These are phyloP conservation scores for Lagopus leucura DNA, from an alignment of 2,113 vertebrate species.

Conservation along the genomic window DNA sequence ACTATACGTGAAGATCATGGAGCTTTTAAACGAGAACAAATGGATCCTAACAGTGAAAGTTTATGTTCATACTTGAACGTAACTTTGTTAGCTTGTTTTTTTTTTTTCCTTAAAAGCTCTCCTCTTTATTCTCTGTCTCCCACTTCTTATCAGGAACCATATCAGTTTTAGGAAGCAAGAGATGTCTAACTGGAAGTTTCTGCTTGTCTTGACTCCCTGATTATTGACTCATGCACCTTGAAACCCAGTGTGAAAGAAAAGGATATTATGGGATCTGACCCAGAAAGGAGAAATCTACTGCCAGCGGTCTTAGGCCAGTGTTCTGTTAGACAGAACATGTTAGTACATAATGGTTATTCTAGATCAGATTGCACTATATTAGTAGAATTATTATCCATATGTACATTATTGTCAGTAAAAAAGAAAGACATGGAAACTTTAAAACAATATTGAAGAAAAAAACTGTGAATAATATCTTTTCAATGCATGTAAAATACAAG, in stretches of 20 bases:
- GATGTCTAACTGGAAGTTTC: rapidly evolving
- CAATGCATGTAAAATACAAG: neutral
- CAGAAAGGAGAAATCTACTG: neutral
- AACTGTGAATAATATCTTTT: neutral
- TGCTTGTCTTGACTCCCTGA: neutral
- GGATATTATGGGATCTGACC: neutral
- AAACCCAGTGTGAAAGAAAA: neutral
- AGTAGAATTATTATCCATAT: neutral
- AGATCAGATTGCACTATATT: neutral
- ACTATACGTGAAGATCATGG: rapidly evolving
- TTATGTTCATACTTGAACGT: neutral
- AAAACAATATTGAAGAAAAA: neutral
- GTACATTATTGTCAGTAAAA: neutral
- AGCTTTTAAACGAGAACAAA: neutral
- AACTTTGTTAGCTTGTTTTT: too few relatives aligned
- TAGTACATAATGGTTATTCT: neutral
- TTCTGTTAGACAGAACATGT: neutral
- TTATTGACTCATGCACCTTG: neutral
- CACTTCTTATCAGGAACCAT: neutral
- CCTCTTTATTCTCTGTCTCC: neutral
- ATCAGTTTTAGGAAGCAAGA: neutral
- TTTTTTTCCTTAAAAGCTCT: neutral
- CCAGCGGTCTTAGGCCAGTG: neutral
- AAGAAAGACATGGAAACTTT: neutral
- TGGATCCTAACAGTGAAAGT: neutral